Conservation (phyloP, 2,888 invertebrate genomes). For the Himalopsyche tibetana region DNA sequence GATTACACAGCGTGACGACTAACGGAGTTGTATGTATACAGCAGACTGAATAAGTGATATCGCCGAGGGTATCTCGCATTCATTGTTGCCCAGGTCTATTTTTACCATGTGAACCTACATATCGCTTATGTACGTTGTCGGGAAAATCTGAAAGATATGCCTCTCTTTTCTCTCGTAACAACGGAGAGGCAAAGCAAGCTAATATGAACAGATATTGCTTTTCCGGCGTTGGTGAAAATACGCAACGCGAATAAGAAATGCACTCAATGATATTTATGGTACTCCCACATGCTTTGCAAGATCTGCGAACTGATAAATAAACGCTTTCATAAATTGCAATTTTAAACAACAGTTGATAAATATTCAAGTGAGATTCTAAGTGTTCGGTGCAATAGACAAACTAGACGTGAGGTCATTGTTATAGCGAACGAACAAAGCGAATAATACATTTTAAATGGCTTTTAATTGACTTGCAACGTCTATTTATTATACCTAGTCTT, state of each 20-base stretch:
- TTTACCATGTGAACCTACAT: slow-evolving; percentile 1
- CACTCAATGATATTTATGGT: neutral
- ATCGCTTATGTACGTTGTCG: neutral
- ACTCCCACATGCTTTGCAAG: neutral
- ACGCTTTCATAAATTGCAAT: no score
- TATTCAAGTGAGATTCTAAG: no score
- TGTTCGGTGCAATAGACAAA: no score
- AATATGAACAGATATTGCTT: slow-evolving; percentile 42
- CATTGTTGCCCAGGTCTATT: slow-evolving; percentile 34
- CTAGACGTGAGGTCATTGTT: no score
- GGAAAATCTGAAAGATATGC: slow-evolving; percentile 7
- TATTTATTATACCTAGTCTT: no score
- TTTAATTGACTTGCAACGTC: no score
- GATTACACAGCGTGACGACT: slow-evolving; percentile 28
- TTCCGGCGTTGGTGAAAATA: slow-evolving; percentile 36
- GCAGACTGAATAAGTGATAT: slow-evolving; percentile 32
- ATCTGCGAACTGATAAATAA: no score
- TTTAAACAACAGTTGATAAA: no score
- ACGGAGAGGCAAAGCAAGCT: neutral
- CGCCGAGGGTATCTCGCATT: slow-evolving; percentile 34
- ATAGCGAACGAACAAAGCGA: no score
- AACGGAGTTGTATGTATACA: neutral
- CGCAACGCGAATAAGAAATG: slow-evolving; percentile 31
- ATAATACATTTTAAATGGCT: no score
- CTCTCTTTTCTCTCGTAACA: neutral